These are phyloP conservation scores for Drosophila aff. DNA, from an alignment of 1,140 invertebrate genomes.

Conservation along the genomic window DNA sequence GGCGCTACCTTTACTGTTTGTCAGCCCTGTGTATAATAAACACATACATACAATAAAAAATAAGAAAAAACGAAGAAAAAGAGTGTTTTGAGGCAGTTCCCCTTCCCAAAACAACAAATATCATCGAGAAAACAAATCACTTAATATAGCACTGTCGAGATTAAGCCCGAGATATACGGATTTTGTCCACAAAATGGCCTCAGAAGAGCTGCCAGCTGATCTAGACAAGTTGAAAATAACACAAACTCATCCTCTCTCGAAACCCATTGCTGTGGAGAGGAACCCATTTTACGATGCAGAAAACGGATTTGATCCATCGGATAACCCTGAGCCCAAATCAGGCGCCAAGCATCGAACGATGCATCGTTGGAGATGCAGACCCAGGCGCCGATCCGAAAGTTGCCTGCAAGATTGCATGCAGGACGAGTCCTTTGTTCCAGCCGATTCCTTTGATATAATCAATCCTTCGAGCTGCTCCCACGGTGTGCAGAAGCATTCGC, in stretches of 20 bases:
- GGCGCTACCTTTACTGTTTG: constrained; percentile 30
- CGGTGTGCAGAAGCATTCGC: constrained; percentile 49
- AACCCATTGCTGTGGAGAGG: constrained; percentile 17
- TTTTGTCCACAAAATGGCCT: constrained; percentile 19
- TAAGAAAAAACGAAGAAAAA: constrained; percentile 31
- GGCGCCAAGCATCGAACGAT: constrained; percentile 20
- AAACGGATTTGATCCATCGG: constrained; percentile 27
- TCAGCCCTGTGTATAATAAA: constrained; percentile 27
- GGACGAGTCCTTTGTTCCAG: constrained; percentile 17
- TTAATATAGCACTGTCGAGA: neutral
- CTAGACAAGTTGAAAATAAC: constrained; percentile 52
- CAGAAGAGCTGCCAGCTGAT: constrained; percentile 40
- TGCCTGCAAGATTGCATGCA: constrained; percentile 59
- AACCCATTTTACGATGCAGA: constrained; percentile 45
- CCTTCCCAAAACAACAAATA: constrained; percentile 6
- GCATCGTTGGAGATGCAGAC: constrained; percentile 58
- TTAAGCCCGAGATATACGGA: neutral
- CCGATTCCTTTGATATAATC: constrained; percentile 36
- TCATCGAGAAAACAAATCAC: neutral
- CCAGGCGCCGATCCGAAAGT: constrained; percentile 68
- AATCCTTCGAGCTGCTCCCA: constrained; percentile 46
- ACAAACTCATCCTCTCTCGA: constrained; percentile 44
- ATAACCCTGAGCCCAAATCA: constrained; percentile 6
- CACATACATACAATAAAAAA: constrained; percentile 47
- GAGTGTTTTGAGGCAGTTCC: constrained; percentile 4